A percentile compares a stretch with the other conserved stretches of the same genome.
Conservation (phyloP, 2,797 vertebrate species). For the Phataginus tetradactyla region DNA sequence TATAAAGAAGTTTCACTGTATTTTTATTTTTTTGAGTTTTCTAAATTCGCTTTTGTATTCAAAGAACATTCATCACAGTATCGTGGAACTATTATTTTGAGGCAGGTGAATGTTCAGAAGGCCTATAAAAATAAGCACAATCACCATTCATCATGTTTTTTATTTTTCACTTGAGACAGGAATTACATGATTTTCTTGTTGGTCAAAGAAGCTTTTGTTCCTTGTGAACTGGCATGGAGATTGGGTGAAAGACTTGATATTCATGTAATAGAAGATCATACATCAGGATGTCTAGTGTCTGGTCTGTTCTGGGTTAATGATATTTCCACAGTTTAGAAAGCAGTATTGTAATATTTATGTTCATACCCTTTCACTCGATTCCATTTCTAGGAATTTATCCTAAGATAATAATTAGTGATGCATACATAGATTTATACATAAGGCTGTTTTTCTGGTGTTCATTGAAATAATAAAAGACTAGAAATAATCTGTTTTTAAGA, state of each 20-base stretch:
- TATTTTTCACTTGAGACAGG: constrained; percentile 39
- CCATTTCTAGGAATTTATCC: constrained; percentile 33
- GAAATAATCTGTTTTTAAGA: constrained; percentile 24
- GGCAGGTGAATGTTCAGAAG: neutral
- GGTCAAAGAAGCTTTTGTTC: constrained; percentile 27
- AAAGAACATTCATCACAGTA: constrained; percentile 10
- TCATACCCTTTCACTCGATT: constrained; percentile 17
- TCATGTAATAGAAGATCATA: neutral
- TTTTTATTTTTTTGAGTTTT: constrained; percentile 53
- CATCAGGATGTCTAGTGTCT: neutral
- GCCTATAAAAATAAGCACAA: constrained; percentile 75
- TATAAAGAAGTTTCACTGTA: constrained; percentile 49
- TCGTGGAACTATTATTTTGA: constrained; percentile 61
- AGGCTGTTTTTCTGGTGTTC: neutral
- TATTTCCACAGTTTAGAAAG: neutral
- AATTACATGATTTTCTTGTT: constrained; percentile 53
- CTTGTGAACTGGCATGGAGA: neutral
- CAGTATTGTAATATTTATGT: neutral
- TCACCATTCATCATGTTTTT: neutral
- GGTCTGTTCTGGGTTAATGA: neutral
- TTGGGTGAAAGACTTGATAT: neutral
- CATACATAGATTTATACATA: neutral
- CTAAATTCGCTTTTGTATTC: constrained; percentile 24
- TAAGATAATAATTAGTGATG: neutral
- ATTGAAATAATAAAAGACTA: constrained; percentile 21